phyloP scores from a whole-genome alignment of 1,140 invertebrate genomes.

The Gyrodactylus salaris region DNA sequence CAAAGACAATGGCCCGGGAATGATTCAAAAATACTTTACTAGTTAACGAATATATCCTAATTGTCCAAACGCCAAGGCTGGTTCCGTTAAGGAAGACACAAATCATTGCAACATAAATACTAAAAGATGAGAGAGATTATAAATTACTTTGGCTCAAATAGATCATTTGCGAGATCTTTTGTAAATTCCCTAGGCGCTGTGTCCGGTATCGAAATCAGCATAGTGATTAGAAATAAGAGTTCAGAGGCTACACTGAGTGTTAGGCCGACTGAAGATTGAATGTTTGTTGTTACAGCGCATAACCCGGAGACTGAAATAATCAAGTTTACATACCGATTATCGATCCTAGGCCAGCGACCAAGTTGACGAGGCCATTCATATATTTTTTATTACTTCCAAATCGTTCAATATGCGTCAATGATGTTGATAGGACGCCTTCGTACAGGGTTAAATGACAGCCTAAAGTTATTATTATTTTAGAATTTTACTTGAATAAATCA shows the following conservation, averaged over 20 bases:
- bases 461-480: not conserved
- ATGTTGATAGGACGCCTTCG: not conserved
- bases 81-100: not conserved
- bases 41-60: not conserved
- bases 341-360: not conserved
- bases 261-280: not conserved
- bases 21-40: not conserved
- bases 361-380: not conserved
- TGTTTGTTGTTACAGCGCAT: not conserved
- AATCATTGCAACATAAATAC: not conserved
- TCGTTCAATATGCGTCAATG: not conserved
- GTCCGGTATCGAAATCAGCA: not conserved
- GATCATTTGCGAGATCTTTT: not conserved
- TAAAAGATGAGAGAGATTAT: not conserved
- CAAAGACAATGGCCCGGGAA: not conserved
- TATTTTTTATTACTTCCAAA: not conserved
- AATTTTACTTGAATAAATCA: not conserved
- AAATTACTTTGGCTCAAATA: not conserved
- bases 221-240: not conserved
- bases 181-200: not conserved
- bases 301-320: not conserved
- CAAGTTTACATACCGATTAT: not conserved
- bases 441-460: not conserved
- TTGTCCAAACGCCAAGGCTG: not conserved
- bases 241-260: not conserved